Conservation (phyloP, 2,797 vertebrate genomes). For the Cryptoprocta ferox region DNA sequence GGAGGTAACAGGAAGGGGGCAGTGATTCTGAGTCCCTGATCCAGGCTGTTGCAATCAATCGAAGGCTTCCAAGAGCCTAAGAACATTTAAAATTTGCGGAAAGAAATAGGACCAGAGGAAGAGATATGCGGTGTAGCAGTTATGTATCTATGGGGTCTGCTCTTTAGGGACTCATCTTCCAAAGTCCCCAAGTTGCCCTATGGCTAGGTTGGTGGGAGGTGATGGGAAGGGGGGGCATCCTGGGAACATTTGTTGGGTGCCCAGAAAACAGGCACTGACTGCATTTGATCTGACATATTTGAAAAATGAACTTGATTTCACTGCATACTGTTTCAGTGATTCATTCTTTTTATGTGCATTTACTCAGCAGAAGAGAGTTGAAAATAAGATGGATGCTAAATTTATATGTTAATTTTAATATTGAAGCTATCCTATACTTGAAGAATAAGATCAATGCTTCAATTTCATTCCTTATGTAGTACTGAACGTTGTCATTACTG, state of each 20-base stretch:
- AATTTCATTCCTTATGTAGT: conserved; percentile 87
- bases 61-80: neutral
- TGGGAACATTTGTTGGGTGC: conserved; percentile 81
- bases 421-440: conserved; percentile 86
- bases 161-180: neutral
- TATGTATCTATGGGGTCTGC: neutral
- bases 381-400: conserved; percentile 88
- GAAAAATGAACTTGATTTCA: conserved; percentile 86
- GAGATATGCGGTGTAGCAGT: neutral
- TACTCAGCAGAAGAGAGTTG: conserved; percentile 81
- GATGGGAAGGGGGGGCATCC: neutral
- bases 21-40: neutral
- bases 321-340: conserved; percentile 85
- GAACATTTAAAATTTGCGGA: neutral
- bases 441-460: conserved; percentile 88
- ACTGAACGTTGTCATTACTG: conserved; percentile 84
- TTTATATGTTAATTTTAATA: conserved; percentile 91
- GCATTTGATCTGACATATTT: conserved; percentile 80
- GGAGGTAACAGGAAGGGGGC: neutral
- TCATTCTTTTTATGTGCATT: conserved; percentile 86
- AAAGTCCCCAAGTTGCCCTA: rapidly evolving
- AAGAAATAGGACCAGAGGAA: neutral
- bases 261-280: conserved; percentile 80
- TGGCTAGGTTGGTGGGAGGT: neutral
- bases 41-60: too few species aligned